Evolutionary conservation across 2,797 vertebrate genomes (phyloP).

Genomic region (Anas flavirostris): DNA sequence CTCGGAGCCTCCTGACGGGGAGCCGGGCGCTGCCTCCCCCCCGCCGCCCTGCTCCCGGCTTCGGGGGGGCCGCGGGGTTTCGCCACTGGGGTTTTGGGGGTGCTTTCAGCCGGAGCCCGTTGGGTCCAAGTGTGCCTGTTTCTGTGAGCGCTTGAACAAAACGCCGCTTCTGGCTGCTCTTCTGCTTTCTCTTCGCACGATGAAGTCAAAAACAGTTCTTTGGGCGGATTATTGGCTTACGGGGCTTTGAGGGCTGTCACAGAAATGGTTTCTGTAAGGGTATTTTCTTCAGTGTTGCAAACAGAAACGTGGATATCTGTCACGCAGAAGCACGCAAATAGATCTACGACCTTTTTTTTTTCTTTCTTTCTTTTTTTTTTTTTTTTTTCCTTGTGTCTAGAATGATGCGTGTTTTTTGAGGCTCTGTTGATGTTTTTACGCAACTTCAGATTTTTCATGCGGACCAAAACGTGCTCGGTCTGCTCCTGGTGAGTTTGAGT

Average conservation of each 20-base stretch:
- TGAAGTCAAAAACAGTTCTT: neutral
- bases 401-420: neutral
- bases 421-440: neutral
- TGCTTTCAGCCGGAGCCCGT: neutral
- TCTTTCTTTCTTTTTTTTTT: no score
- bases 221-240: constrained; percentile 14
- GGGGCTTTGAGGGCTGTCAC: neutral
- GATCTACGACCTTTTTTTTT: neutral
- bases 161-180: neutral
- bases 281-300: neutral
- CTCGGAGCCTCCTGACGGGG: no score
- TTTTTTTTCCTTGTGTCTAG: no score
- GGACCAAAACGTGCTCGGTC: neutral
- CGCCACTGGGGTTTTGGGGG: neutral
- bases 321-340: neutral
- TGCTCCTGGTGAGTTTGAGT: neutral
- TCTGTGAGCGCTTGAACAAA: rapidly evolving
- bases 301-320: neutral
- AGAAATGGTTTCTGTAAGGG: neutral
- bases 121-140: neutral
- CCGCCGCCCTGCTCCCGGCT: neutral
- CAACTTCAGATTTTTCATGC: neutral
- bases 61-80: neutral
- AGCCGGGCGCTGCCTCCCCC: no score
- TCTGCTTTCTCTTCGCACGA: neutral